Evolutionary conservation across 2,797 vertebrate species (phyloP).

Genomic region (Pangasius macronema): DNA sequence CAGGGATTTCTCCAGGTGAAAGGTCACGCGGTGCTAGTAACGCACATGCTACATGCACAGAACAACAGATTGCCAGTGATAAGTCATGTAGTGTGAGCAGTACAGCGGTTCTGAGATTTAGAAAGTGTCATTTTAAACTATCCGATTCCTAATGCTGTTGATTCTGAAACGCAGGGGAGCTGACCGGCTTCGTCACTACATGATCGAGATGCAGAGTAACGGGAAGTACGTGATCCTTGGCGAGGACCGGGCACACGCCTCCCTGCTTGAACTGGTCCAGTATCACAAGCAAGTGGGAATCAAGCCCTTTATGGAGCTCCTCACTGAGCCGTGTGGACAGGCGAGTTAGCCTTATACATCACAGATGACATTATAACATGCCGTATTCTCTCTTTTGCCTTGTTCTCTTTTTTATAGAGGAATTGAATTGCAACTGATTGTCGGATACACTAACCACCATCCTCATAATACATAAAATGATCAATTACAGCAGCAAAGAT

Average conservation of each 20-base stretch:
- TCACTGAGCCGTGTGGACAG: slow-evolving; percentile 73
- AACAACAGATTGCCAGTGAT: neutral
- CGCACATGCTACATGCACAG: too few species aligned
- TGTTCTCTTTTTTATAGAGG: neutral
- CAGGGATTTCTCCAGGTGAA: neutral
- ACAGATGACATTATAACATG: neutral
- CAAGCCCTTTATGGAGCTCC: slow-evolving; percentile 72
- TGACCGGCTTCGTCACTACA: slow-evolving; percentile 73
- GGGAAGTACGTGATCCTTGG: slow-evolving; percentile 75
- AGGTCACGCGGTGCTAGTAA: neutral
- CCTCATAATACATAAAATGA: neutral
- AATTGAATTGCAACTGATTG: neutral
- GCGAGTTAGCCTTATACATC: slow-evolving; percentile 50
- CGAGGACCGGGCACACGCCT: slow-evolving; percentile 71
- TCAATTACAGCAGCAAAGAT: neutral
- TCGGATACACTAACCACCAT: neutral
- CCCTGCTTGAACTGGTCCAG: slow-evolving; percentile 65
- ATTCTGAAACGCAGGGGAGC: slow-evolving; percentile 56
- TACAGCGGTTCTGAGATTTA: neutral
- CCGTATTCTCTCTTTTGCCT: neutral
- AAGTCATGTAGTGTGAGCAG: too few species aligned
- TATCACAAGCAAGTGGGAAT: slow-evolving; percentile 72
- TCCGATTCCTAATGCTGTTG: neutral
- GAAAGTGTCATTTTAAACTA: neutral
- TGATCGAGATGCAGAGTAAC: slow-evolving; percentile 74